phyloP scores from a whole-genome alignment of 2,797 vertebrate genomes.

The Sciaenops ocellatus region DNA sequence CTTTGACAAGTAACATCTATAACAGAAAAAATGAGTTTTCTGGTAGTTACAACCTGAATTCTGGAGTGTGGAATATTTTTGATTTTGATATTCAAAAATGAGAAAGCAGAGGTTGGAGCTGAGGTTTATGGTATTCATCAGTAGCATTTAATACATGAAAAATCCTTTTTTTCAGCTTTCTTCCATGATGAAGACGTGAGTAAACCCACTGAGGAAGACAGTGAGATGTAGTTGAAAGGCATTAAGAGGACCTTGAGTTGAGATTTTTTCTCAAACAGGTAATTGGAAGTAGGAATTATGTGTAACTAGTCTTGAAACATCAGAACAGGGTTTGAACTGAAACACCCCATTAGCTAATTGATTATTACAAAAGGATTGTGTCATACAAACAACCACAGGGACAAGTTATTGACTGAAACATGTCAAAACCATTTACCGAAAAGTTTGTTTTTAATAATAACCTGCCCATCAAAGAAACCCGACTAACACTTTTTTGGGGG shows the following conservation, averaged over 20 bases:
- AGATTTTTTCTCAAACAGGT: neutral
- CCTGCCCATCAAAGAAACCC: slow-evolving; percentile 26
- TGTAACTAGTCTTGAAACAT: neutral
- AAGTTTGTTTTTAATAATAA: slow-evolving; percentile 29
- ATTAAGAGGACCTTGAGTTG: neutral
- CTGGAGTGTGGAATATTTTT: too few species aligned
- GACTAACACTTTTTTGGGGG: neutral
- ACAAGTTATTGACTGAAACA: slow-evolving; percentile 6
- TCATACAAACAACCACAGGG: neutral
- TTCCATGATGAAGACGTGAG: neutral
- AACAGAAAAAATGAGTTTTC: too few species aligned
- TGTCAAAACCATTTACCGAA: neutral
- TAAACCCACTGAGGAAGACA: neutral
- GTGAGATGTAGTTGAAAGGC: neutral
- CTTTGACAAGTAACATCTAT: neutral
- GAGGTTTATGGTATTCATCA: neutral
- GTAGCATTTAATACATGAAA: too few species aligned
- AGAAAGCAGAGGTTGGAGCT: neutral
- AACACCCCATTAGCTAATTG: neutral
- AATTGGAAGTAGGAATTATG: neutral
- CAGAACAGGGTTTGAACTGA: neutral
- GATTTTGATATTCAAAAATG: neutral
- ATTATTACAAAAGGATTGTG: neutral
- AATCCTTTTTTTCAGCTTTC: neutral
- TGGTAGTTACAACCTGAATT: neutral